A percentile compares a stretch with the other conserved stretches of the same genome.
These are phyloP conservation scores for Stenoptilia bipunctidactyla DNA, from an alignment of 2,888 invertebrate species.

Conservation along the genomic window DNA sequence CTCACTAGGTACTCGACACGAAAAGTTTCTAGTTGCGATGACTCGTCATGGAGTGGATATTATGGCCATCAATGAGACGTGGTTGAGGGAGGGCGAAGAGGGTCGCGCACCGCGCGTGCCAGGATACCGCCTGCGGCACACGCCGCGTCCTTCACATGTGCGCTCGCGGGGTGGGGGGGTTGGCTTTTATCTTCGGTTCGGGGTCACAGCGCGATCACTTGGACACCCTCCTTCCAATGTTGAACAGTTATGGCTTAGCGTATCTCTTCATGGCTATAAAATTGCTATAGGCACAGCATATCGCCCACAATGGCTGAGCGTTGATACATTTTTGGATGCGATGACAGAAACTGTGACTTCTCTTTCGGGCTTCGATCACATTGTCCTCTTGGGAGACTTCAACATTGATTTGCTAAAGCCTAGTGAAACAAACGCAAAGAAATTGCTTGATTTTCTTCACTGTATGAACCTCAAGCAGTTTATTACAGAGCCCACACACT, in stretches of 20 bases:
- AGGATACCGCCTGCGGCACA: constrained; percentile 1
- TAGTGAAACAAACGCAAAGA: neutral
- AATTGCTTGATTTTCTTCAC: constrained; percentile 1
- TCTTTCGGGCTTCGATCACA: constrained; percentile 1
- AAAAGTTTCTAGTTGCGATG: constrained; percentile 3
- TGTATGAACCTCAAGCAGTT: neutral
- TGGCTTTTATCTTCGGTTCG: constrained; percentile 6
- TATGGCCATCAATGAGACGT: constrained; percentile 8
- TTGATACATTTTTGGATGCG: constrained; percentile 5
- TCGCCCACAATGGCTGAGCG: constrained; percentile 4
- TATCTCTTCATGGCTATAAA: neutral
- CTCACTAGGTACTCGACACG: constrained; percentile 6
- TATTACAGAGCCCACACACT: constrained; percentile 2
- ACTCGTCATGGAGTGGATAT: constrained; percentile 2
- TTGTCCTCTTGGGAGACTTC: constrained; percentile 6
- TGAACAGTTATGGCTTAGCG: constrained; percentile 6
- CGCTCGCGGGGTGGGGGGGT: constrained; percentile 8
- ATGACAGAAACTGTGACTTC: constrained; percentile 3
- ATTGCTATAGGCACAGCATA: constrained; percentile 7
- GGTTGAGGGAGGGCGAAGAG: constrained; percentile 3
- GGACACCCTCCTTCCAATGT: constrained; percentile 1
- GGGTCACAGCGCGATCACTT: neutral
- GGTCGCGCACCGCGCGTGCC: too few species aligned
- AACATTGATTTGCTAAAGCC: constrained; percentile 3
- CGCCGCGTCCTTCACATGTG: constrained; percentile 4